Evolutionary conservation across 2,888 invertebrate genomes (phyloP).

Genomic region (Calliphora vomitoria): DNA sequence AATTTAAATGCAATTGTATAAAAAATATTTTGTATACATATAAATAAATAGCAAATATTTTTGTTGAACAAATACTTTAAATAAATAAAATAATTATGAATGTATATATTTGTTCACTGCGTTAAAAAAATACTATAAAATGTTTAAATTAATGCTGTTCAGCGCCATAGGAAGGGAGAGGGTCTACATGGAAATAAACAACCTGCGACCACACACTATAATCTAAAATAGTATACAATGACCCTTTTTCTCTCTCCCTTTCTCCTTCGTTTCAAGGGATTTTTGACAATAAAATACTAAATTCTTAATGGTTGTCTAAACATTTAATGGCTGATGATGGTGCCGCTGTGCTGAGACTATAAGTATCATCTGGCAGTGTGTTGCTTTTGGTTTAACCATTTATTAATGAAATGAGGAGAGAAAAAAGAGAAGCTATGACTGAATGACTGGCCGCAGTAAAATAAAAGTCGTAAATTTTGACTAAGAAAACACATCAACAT

Average conservation of each 20-base stretch:
- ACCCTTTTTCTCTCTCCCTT: not conserved
- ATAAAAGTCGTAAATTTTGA: slow-evolving; percentile 34
- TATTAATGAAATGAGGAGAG: slow-evolving; percentile 28
- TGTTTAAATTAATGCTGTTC: not conserved
- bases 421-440: not conserved
- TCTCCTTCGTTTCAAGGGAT: not conserved
- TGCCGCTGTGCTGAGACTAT: not conserved
- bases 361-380: not conserved
- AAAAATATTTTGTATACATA: not conserved
- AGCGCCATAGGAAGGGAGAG: not conserved
- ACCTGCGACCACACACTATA: slow-evolving; percentile 6
- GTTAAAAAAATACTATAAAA: not conserved
- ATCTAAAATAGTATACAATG: not conserved
- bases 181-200: slow-evolving; percentile 18
- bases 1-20: not conserved
- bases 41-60: slow-evolving; percentile 17
- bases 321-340: slow-evolving; percentile 26
- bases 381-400: not conserved
- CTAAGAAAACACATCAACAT: slow-evolving; percentile 29
- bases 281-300: slow-evolving; percentile 47
- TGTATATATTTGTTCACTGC: slow-evolving; percentile 33
- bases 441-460: not conserved
- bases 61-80: slow-evolving; percentile 8
- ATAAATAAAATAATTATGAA: slow-evolving; percentile 34
- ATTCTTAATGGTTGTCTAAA: slow-evolving; percentile 35